Evolutionary conservation across 2,797 vertebrate genomes (phyloP).

Genomic region (Anguilla marmorata): DNA sequence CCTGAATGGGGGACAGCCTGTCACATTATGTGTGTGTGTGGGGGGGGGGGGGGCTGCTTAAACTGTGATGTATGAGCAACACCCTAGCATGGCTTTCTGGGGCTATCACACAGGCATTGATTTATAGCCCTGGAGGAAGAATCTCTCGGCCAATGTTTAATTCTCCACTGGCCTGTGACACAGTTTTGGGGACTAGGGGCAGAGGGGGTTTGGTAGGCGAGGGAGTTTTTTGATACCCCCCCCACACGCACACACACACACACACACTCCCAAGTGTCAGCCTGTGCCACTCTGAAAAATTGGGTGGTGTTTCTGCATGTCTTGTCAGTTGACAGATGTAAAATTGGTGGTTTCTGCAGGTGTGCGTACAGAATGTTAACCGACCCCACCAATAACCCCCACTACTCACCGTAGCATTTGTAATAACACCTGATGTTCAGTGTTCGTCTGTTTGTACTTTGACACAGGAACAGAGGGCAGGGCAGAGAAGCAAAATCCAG

Average conservation of each 20-base stretch:
- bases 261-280: background rate
- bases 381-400: background rate
- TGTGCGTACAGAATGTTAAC: background rate
- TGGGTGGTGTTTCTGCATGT: background rate
- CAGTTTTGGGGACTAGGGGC: background rate
- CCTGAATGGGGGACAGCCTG: background rate
- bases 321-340: background rate
- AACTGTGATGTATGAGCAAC: constrained; percentile 34
- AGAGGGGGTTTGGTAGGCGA: background rate
- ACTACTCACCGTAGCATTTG: background rate
- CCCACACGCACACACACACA: no score
- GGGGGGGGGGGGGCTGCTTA: constrained; percentile 20
- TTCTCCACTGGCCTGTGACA: constrained; percentile 10
- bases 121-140: constrained; percentile 31
- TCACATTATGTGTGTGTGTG: background rate
- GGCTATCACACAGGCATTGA: constrained; percentile 24
- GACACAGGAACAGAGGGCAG: background rate
- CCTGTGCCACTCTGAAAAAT: background rate
- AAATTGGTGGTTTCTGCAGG: background rate
- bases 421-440: background rate
- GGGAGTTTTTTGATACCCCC: background rate
- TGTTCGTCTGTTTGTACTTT: background rate
- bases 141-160: constrained; percentile 18
- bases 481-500: background rate
- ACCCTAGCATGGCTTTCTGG: constrained; percentile 20